A percentile compares a stretch with the other conserved stretches of the same genome.
These are phyloP conservation scores for Macrophya alboannulata DNA, from an alignment of 2,888 invertebrate genomes.

Conservation along the genomic window DNA sequence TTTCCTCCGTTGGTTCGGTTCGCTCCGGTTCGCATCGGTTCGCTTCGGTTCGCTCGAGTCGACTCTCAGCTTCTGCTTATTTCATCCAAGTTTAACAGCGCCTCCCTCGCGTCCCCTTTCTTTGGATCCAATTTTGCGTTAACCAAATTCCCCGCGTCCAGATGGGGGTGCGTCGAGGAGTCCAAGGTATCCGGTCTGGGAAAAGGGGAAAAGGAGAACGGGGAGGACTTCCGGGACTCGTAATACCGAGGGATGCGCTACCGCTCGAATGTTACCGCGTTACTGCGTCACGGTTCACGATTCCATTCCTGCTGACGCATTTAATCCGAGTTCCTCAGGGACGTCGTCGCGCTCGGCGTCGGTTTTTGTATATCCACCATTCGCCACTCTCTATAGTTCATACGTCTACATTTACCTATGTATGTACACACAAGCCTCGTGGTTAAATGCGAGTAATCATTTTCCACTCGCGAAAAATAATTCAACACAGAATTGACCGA, in stretches of 20 bases:
- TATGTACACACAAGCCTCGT: neutral
- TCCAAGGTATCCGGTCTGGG: conserved; percentile 42
- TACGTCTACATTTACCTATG: too few species aligned
- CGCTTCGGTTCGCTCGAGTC: conserved; percentile 35
- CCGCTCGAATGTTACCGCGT: conserved; percentile 46
- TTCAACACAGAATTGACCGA: neutral
- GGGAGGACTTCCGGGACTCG: conserved; percentile 43
- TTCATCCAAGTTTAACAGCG: conserved; percentile 51
- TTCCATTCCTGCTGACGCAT: conserved; percentile 54
- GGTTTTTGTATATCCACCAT: conserved; percentile 18
- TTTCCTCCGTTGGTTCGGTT: conserved; percentile 1
- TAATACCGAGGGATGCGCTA: conserved; percentile 43
- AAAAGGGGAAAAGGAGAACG: neutral
- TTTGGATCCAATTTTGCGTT: conserved; percentile 51
- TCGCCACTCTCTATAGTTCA: too few species aligned
- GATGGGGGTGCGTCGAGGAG: conserved; percentile 14
- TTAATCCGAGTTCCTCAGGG: conserved; percentile 50
- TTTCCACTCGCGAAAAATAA: neutral
- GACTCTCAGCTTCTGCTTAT: conserved; percentile 45
- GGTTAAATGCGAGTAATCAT: neutral
- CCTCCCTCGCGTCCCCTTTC: conserved; percentile 52
- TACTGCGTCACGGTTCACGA: conserved; percentile 50
- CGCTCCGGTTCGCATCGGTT: conserved; percentile 38
- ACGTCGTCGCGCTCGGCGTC: neutral
- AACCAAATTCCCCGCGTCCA: conserved; percentile 53